These are phyloP conservation scores for Drosophila miranda DNA, from an alignment of 1,140 invertebrate species.

Conservation along the genomic window DNA sequence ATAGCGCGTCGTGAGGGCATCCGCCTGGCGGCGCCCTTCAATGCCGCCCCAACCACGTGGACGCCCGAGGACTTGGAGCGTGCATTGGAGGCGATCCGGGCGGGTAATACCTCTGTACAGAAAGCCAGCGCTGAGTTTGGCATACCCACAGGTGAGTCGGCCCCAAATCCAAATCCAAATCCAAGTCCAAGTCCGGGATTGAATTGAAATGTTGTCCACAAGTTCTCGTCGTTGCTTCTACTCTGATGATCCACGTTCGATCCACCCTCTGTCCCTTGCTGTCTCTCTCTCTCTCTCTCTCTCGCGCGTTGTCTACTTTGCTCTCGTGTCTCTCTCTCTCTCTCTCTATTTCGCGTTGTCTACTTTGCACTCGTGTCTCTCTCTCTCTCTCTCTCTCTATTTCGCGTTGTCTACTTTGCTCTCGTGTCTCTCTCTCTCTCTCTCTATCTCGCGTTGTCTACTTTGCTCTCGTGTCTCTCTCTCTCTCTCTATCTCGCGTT, in stretches of 20 bases:
- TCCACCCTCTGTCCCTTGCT: background rate
- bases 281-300: background rate
- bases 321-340: background rate
- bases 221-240: conserved; percentile 13
- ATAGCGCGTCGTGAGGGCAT: conserved; percentile 94
- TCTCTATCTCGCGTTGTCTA: background rate
- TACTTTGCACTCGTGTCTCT: no score
- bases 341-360: no score
- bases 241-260: background rate
- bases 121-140: conserved; percentile 92
- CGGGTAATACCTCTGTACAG: conserved; percentile 92
- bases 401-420: background rate
- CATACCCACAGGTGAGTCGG: conserved; percentile 87
- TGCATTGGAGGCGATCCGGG: conserved; percentile 91
- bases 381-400: no score
- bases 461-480: no score
- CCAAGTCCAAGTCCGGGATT: no score
- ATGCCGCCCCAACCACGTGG: conserved; percentile 95
- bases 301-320: background rate
- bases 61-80: conserved; percentile 91
- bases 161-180: background rate
- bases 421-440: background rate
- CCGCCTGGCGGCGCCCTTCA: conserved; percentile 92
- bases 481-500: no score
- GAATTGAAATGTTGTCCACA: conserved; percentile 4